phyloP scores from a whole-genome alignment of 2,113 vertebrate genomes.

The Paedocypris sp. region DNA sequence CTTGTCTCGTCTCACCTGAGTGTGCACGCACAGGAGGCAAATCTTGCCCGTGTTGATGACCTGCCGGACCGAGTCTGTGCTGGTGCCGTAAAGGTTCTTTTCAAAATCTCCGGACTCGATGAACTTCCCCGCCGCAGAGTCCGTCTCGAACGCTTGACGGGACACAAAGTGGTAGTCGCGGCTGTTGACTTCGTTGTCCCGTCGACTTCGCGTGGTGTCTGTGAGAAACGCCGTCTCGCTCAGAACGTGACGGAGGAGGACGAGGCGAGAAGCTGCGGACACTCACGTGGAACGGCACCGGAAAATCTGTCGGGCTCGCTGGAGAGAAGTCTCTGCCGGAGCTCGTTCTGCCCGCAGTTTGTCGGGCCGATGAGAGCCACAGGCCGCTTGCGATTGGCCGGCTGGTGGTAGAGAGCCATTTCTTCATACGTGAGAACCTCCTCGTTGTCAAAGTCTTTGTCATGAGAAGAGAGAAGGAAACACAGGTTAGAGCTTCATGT shows the following conservation, averaged over 20 bases:
- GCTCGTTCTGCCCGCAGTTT: constrained; percentile 83
- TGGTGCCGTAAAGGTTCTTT: constrained; percentile 94
- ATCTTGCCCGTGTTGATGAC: constrained; percentile 97
- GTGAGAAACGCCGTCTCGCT: constrained; percentile 5
- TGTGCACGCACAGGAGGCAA: constrained; percentile 87
- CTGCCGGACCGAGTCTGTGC: constrained; percentile 88
- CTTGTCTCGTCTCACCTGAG: constrained; percentile 71
- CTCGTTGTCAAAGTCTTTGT: constrained; percentile 93
- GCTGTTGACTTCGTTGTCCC: constrained; percentile 79
- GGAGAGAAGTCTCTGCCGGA: constrained; percentile 80
- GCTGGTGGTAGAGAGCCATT: constrained; percentile 97
- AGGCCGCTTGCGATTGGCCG: constrained; percentile 89
- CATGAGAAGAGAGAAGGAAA: neutral
- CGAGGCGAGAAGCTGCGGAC: neutral
- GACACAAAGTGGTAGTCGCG: constrained; percentile 93
- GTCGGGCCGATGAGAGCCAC: constrained; percentile 87
- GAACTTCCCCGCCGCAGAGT: constrained; percentile 82
- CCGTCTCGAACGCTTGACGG: constrained; percentile 85
- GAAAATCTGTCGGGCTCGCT: constrained; percentile 83
- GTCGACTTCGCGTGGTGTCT: constrained; percentile 87
- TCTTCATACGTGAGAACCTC: constrained; percentile 96
- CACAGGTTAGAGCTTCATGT: too few relatives aligned
- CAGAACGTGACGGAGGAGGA: neutral
- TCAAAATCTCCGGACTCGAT: constrained; percentile 95
- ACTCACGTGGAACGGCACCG: constrained; percentile 83